These are phyloP conservation scores for Stenoptilia bipunctidactyla DNA, from an alignment of 2,888 invertebrate genomes.

Conservation along the genomic window DNA sequence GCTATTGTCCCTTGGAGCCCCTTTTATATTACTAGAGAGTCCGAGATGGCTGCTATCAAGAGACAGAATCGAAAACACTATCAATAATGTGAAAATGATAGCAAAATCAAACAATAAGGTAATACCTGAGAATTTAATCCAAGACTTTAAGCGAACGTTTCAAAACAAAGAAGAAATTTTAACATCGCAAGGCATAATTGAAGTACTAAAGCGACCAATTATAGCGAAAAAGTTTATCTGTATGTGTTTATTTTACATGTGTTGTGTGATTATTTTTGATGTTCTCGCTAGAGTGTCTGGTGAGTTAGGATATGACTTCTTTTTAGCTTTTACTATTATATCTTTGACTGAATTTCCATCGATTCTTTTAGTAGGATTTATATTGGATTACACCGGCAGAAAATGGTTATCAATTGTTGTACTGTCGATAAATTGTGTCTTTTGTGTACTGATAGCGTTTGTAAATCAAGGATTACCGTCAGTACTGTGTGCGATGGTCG, in stretches of 20 bases:
- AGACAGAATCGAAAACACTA: conserved; percentile 35
- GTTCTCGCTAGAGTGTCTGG: conserved; percentile 38
- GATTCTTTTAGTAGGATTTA: conserved; percentile 32
- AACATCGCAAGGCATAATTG: conserved; percentile 22
- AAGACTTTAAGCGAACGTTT: conserved; percentile 27
- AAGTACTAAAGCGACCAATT: conserved; percentile 29
- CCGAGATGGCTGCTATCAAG: conserved; percentile 44
- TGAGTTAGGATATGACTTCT: conserved; percentile 38
- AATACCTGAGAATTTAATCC: conserved; percentile 27
- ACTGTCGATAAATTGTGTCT: conserved; percentile 24
- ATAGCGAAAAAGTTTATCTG: conserved; percentile 32
- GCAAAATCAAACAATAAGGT: conserved; percentile 33
- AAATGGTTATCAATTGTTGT: conserved; percentile 28
- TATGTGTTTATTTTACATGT: conserved; percentile 34
- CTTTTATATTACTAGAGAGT: conserved; percentile 43
- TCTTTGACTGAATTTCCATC: conserved; percentile 49
- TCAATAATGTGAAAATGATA: conserved; percentile 30
- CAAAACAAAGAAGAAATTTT: conserved; percentile 15
- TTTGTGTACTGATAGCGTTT: conserved; percentile 32
- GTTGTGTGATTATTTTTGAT: conserved; percentile 35
- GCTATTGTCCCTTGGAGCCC: conserved; percentile 30
- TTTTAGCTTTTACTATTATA: conserved; percentile 41
- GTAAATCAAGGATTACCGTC: conserved; percentile 31
- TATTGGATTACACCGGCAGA: conserved; percentile 38
- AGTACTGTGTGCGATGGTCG: conserved; percentile 38